Evolutionary conservation across 2,888 invertebrate genomes (phyloP), one percentile per base, ranked within the genome.

Genomic region (Ectemnius lituratus): DNA sequence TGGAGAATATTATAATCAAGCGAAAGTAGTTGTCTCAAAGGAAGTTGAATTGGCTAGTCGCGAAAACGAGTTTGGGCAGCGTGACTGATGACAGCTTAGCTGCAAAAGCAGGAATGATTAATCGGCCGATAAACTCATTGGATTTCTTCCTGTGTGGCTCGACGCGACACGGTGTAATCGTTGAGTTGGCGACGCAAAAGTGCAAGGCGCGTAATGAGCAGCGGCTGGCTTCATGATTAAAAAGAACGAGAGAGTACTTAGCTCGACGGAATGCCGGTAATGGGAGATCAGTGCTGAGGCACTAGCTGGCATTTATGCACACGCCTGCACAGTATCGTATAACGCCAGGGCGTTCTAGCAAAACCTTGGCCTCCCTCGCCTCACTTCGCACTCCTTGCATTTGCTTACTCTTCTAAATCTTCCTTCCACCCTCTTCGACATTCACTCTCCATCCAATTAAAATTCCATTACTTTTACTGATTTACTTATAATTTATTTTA

Each of bases 221-320:
- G 16, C 52, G 69, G 57, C 56, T 56, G 45, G 27, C 58, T 58
- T 28, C 11, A 14, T 49, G 73, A 73, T 75, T 74, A 68, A 78
- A 70, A 79, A 77, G 65, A 58, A 27, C 56, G 62, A 16, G 58
- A 23, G 58, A 47, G 16, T 71, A 75, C 79, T 79, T 77, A 66
- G 69, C 69, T 75, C 27, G 56, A 76, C 78, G 75, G 82, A 82
- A 82, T 80, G 75, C 80, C 56, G 70, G 83, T 83, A 82, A 82
- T 47, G 69, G 67, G 82, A 82, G 78, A 82, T 79, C 58, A 58
- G 57, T 52, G 52, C 16, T 14, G 52, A 14, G 52, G n/a, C 52
- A 52, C 14, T 14, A 16, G 70, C 66, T 67, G 73, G 62, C 76
- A 72, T 76, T 79, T 83, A 70, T 77, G 75, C 71, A 70, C 76